Conservation (phyloP, 2,797 vertebrate genomes). For the Poeciliopsis paucimaculata region DNA sequence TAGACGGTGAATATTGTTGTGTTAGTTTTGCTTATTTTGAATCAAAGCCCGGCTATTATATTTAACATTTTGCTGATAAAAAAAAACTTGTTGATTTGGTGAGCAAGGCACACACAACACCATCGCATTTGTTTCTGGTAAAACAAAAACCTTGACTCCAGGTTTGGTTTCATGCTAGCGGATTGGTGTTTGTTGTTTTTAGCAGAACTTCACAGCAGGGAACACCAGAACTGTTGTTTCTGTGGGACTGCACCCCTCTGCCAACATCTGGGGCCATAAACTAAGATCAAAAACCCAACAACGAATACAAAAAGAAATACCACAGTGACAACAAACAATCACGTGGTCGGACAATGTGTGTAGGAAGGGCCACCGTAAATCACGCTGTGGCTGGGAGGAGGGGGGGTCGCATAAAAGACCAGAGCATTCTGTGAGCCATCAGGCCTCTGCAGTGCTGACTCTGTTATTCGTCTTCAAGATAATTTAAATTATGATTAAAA, state of each 20-base stretch:
- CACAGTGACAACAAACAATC: slow-evolving; percentile 67
- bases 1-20: not conserved
- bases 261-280: slow-evolving; percentile 77
- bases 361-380: slow-evolving; percentile 36
- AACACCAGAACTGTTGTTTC: slow-evolving; percentile 56
- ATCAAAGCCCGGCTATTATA: not conserved
- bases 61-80: not conserved
- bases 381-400: slow-evolving; percentile 24
- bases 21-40: not conserved
- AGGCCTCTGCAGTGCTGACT: slow-evolving; percentile 6
- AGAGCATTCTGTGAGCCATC: slow-evolving; percentile 22
- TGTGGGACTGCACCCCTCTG: slow-evolving; percentile 62
- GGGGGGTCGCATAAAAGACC: slow-evolving; percentile 9
- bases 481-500: slow-evolving; percentile 25
- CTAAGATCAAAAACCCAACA: slow-evolving; percentile 63
- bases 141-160: not conserved
- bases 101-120: slow-evolving; percentile 24
- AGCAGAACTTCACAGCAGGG: slow-evolving; percentile 50
- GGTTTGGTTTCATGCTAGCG: slow-evolving; percentile 14
- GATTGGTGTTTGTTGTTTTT: slow-evolving; percentile 62
- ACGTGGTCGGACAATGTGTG: slow-evolving; percentile 51
- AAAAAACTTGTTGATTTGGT: slow-evolving; percentile 1
- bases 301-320: slow-evolving; percentile 56
- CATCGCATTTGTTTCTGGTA: slow-evolving; percentile 10
- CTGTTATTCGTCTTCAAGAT: slow-evolving; percentile 22